These are phyloP conservation scores for Notolepis coatsorum DNA, from an alignment of 2,797 vertebrate species.

Conservation along the genomic window DNA sequence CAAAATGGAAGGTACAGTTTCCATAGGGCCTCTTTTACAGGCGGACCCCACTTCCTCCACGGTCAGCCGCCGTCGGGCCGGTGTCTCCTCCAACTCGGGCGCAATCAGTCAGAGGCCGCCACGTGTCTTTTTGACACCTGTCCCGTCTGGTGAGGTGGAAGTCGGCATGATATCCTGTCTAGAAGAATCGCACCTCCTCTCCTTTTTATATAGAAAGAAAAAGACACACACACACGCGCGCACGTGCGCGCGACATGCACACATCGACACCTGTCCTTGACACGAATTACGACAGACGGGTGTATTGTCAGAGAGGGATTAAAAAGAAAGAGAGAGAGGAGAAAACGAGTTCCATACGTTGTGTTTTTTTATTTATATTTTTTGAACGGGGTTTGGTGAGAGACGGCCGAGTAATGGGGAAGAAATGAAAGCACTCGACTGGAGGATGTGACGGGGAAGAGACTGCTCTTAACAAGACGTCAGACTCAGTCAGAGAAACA, in stretches of 20 bases:
- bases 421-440: slow-evolving; percentile 81
- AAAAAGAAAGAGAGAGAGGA: slow-evolving; percentile 58
- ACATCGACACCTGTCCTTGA: slow-evolving; percentile 72
- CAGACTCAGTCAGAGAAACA: slow-evolving; percentile 83
- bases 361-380: slow-evolving; percentile 40
- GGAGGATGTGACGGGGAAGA: slow-evolving; percentile 83
- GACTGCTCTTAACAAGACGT: slow-evolving; percentile 85
- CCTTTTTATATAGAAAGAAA: slow-evolving; percentile 9
- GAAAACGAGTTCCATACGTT: slow-evolving; percentile 70
- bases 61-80: slow-evolving; percentile 68
- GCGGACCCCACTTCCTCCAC: slow-evolving; percentile 52
- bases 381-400: slow-evolving; percentile 62
- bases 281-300: slow-evolving; percentile 79
- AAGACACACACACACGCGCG: slow-evolving; percentile 32
- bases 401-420: slow-evolving; percentile 78
- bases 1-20: slow-evolving; percentile 67
- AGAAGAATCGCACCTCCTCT: slow-evolving; percentile 42
- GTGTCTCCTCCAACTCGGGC: slow-evolving; percentile 71
- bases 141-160: slow-evolving; percentile 64
- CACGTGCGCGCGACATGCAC: slow-evolving; percentile 56
- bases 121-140: slow-evolving; percentile 75
- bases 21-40: slow-evolving; percentile 57
- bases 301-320: slow-evolving; percentile 77
- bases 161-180: slow-evolving; percentile 61
- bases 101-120: slow-evolving; percentile 75